These are phyloP conservation scores for Chaetodon trifasciatus DNA, from an alignment of 2,797 vertebrate species.

Conservation along the genomic window DNA sequence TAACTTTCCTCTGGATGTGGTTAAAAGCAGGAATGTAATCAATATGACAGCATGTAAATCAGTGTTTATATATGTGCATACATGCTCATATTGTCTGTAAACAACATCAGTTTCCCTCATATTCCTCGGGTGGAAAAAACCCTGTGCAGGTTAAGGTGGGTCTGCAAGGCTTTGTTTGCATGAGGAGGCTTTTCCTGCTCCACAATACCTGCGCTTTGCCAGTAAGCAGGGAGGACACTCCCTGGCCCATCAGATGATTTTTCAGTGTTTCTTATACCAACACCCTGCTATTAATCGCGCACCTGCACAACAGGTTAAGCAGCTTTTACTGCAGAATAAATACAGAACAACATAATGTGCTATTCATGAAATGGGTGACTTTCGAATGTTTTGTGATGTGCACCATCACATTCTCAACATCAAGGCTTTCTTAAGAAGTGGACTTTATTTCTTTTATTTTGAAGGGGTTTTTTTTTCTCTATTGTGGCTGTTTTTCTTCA, in stretches of 20 bases:
- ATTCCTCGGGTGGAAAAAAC: too few species aligned
- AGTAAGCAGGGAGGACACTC: constrained; percentile 12
- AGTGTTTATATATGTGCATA: too few species aligned
- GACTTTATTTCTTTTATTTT: neutral
- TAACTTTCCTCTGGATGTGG: neutral
- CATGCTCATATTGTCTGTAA: neutral
- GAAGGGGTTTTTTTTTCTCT: too few species aligned
- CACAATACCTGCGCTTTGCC: neutral
- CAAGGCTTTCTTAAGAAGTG: too few species aligned
- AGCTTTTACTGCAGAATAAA: neutral
- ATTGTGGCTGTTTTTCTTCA: neutral
- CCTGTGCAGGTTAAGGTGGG: accelerated
- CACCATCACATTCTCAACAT: neutral
- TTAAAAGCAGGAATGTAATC: neutral
- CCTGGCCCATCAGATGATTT: neutral
- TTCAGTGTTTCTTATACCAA: neutral
- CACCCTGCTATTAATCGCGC: neutral
- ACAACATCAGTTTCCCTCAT: too few species aligned
- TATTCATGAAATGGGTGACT: neutral
- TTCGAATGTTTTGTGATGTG: neutral
- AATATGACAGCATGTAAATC: too few species aligned
- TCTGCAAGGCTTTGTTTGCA: neutral
- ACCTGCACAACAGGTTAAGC: constrained; percentile 33
- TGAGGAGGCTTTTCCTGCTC: neutral
- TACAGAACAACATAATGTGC: neutral